phyloP scores from a whole-genome alignment of 2,797 vertebrate species.

The Limnodromus scolopaceus region DNA sequence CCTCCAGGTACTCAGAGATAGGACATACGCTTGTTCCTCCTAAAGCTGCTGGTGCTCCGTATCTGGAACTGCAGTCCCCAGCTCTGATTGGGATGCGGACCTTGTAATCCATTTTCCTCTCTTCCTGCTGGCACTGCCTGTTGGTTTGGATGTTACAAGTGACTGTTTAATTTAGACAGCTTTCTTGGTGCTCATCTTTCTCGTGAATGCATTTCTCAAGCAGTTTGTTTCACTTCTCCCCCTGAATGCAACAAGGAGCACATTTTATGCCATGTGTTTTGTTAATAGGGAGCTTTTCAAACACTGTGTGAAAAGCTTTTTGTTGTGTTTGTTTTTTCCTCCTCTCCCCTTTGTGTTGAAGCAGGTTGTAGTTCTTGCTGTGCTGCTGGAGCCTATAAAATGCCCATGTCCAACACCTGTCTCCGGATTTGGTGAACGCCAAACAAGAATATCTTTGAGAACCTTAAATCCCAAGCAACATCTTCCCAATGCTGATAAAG shows the following conservation, averaged over 20 bases:
- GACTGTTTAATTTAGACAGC: conserved; percentile 41
- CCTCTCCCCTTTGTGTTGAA: conserved; percentile 57
- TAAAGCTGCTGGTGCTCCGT: background rate
- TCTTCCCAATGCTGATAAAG: conserved; percentile 73
- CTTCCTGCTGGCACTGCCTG: conserved; percentile 38
- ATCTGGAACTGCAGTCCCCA: background rate
- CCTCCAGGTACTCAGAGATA: background rate
- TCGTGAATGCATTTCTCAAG: background rate
- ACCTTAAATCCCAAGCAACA: conserved; percentile 67
- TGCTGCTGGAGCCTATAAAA: conserved; percentile 44
- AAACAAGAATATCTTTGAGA: conserved; percentile 46
- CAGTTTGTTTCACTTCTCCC: conserved; percentile 43
- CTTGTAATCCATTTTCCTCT: conserved; percentile 8
- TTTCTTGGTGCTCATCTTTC: conserved; percentile 32
- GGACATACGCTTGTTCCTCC: background rate
- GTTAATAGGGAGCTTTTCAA: conserved; percentile 75
- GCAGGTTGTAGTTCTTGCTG: conserved; percentile 50
- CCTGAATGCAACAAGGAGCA: conserved; percentile 1
- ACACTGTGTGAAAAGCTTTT: conserved; percentile 73
- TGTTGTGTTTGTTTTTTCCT: conserved; percentile 61
- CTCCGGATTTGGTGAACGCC: conserved; percentile 14
- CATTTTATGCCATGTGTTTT: conserved; percentile 51
- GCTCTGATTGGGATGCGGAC: conserved; percentile 50
- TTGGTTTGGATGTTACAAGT: conserved; percentile 26
- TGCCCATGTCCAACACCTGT: conserved; percentile 54